Evolutionary conservation across 1,140 invertebrate genomes (phyloP), one percentile per base, ranked within the genome.

Genomic region (Drosophila grimshawi): DNA sequence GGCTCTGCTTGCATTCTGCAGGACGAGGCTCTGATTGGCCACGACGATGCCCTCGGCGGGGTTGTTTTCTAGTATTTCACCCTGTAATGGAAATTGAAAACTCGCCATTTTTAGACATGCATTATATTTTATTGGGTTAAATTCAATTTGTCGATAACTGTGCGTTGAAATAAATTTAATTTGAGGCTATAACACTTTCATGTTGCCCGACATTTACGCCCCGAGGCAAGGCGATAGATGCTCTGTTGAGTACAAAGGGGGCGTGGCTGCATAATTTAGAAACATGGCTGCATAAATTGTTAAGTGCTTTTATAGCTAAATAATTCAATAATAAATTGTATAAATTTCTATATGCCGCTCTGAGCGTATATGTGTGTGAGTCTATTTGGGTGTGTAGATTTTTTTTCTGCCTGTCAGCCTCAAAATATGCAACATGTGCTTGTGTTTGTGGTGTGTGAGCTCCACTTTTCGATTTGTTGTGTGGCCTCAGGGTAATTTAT

Each of bases 11-110:
- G 97, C 96, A 59, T 95, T 95, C 92, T 97, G 96, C 51, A 98
- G 93, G 1, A 97, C 96, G 64, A 98, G 92, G 89, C 96, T 97
- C 92, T 98, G 97, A 93, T 97, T 97, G 90, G 96, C 96, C 45
- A 98, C 95, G 75, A 98, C 96, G 29, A 97, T 96, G 32, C 97
- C 97, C 7, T 95, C 94, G 41, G 95, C 94, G 8, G 94, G 93
- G 82, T 97, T 97, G 86, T 96, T 95, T 82, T 94, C 94, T 64
- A 98, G 93, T 53, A 94, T 93, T 75, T 94, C 94, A 59, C 95
- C 95, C 96, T 96, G 77, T 27, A 65, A 66, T 46, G 19, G n/a
- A 65, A 76, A 70, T 45, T 53, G 72, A 51, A 52, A 53, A 41
- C 37, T 51, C 45, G 62, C 53, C 32, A 35, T 53, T 63, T 49